Percentiles rank a stretch among this genome's conserved stretches.
Evolutionary conservation across 2,113 vertebrate species (phyloP).

Genomic region (Galemys pyrenaicus): DNA sequence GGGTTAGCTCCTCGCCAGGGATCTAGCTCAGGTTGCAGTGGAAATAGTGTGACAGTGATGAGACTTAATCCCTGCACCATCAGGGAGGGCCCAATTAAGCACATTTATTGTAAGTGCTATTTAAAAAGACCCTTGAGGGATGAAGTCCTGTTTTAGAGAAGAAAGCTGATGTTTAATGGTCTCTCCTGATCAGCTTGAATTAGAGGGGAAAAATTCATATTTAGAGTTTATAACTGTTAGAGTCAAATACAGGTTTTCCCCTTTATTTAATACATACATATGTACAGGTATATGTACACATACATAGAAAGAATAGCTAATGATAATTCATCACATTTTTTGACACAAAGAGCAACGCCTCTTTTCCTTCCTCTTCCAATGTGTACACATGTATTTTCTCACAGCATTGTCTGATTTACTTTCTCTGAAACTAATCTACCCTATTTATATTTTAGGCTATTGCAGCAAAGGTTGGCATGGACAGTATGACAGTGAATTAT

Average conservation of each 20-base stretch:
- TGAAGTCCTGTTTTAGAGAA: slow-evolving; percentile 26
- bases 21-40: too few relatives aligned
- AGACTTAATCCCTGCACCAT: too few relatives aligned
- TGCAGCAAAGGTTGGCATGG: slow-evolving; percentile 95
- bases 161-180: slow-evolving; percentile 38
- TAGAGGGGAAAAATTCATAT: neutral
- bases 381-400: neutral
- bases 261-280: neutral
- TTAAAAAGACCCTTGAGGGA: slow-evolving; percentile 11
- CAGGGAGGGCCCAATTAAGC: neutral
- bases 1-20: too few relatives aligned
- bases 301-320: neutral
- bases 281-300: neutral
- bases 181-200: neutral
- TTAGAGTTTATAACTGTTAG: slow-evolving; percentile 25
- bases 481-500: slow-evolving; percentile 95
- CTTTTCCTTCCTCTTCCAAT: neutral
- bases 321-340: neutral
- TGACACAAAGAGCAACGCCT: neutral
- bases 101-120: slow-evolving; percentile 5
- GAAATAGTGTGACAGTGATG: too few relatives aligned
- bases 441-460: slow-evolving; percentile 87
- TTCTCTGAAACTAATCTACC: neutral
- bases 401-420: neutral
- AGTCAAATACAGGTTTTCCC: neutral